Conservation (phyloP, 2,888 invertebrate species). For the Elegia similella region DNA sequence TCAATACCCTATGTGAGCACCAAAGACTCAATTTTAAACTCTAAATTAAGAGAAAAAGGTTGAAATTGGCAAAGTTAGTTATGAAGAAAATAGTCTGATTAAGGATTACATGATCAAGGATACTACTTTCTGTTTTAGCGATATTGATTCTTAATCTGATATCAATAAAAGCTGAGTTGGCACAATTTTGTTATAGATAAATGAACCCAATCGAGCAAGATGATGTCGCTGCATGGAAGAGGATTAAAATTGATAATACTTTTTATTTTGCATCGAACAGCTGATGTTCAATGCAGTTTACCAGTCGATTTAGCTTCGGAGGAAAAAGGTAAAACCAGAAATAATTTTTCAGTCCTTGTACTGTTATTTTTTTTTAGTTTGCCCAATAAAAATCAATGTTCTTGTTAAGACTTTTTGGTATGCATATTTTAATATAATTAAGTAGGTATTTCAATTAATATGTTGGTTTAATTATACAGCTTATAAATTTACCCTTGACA, state of each 20-base stretch:
- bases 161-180: neutral
- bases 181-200: conserved; percentile 56
- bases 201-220: conserved; percentile 68
- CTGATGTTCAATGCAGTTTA: conserved; percentile 69
- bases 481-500: too few species aligned
- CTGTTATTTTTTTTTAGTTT: neutral
- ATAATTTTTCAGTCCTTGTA: conserved; percentile 15
- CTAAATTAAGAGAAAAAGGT: conserved; percentile 27
- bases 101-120: conserved; percentile 11
- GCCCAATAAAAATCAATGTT: too few species aligned
- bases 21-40: conserved; percentile 40
- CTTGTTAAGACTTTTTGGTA: too few species aligned
- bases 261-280: conserved; percentile 72
- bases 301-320: conserved; percentile 70
- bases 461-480: too few species aligned
- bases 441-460: too few species aligned
- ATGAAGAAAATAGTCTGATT: conserved; percentile 7
- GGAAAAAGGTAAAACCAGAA: conserved; percentile 61
- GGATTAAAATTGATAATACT: conserved; percentile 58
- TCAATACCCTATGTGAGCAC: conserved; percentile 58
- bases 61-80: conserved; percentile 19
- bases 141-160: conserved; percentile 4
- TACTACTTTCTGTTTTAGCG: neutral
- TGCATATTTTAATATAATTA: too few species aligned
- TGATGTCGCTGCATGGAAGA: conserved; percentile 66